Conservation (phyloP, 2,797 vertebrate genomes). For the Lophius americanus region DNA sequence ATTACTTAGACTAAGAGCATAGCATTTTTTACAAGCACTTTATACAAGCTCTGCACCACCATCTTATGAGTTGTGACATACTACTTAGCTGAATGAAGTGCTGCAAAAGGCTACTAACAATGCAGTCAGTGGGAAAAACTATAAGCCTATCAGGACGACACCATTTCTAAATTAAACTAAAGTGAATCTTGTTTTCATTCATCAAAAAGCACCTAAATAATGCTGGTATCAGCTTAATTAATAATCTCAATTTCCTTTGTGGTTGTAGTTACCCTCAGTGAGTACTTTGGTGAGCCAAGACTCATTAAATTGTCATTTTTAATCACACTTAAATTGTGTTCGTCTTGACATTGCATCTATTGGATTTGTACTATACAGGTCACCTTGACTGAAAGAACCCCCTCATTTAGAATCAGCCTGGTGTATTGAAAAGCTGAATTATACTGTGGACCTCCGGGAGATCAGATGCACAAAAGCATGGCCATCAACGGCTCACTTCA, state of each 20-base stretch:
- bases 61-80: constrained; percentile 65
- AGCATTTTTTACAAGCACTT: constrained; percentile 33
- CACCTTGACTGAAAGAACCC: neutral
- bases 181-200: constrained; percentile 9
- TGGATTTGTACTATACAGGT: neutral
- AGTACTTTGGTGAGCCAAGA: neutral
- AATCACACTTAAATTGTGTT: too few species aligned
- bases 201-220: neutral
- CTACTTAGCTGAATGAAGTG: constrained; percentile 51
- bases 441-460: neutral
- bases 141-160: constrained; percentile 17
- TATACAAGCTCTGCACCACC: constrained; percentile 61
- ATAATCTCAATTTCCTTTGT: neutral
- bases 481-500: neutral
- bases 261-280: neutral
- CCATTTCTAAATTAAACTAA: constrained; percentile 4
- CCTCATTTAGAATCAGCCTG: constrained; percentile 22
- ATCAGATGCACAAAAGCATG: constrained; percentile 2
- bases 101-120: constrained; percentile 56
- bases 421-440: constrained; percentile 1
- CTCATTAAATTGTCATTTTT: constrained; percentile 8
- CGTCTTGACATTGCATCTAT: neutral
- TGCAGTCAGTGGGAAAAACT: constrained; percentile 20
- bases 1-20: constrained; percentile 7
- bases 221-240: neutral